Evolutionary conservation across 1,140 invertebrate species (phyloP), one percentile per base, ranked within the genome.

Genomic region (Drosophila kepulauana): DNA sequence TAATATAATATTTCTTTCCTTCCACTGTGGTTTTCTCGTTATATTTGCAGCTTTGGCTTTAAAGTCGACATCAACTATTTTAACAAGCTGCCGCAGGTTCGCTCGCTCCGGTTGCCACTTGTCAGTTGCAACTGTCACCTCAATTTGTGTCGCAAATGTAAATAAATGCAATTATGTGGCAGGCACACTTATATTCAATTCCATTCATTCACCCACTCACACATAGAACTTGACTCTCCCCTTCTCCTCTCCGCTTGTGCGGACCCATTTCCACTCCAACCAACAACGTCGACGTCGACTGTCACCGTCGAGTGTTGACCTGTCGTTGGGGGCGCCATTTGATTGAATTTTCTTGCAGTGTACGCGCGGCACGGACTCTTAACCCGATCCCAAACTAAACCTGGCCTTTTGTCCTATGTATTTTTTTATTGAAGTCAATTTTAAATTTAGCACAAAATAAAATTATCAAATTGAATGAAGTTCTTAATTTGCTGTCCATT

Each of bases 381-480:
- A 52, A 41, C 56, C 56, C 38, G 51, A 45, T 30, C 20, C 10
- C 7, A 7, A 30, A 46, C 41, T 10, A 13, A 52, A 33, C 54
- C 15, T 45, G n/a, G 6, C 30, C 30, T 33, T 33, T 33, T 7
- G 30, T 1, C 30, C 30, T 33, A 6, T 8, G 30, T 33, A 1
- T 56, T 56, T 54, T 69, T 67, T 68, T 61, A 61, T 68, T 62
- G 41, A 74, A 69, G 68, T 75, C 35, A 65, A 71, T 71, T 71
- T 71, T 59, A 78, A 81, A 86, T 85, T 78, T 64, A 61, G 58
- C 75, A 66, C 58, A 52, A 70, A 86, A 87, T 73, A 52, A 80
- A 86, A 86, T 86, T 86, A 81, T 76, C 70, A 74, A 77, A 79
- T 81, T 79, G 79, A 87, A 86, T 87, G 76, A 64, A 13, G 52